Evolutionary conservation across 1,140 invertebrate genomes (phyloP), one percentile per base, ranked within the genome.

Genomic region (Aphelinus atriplicis): DNA sequence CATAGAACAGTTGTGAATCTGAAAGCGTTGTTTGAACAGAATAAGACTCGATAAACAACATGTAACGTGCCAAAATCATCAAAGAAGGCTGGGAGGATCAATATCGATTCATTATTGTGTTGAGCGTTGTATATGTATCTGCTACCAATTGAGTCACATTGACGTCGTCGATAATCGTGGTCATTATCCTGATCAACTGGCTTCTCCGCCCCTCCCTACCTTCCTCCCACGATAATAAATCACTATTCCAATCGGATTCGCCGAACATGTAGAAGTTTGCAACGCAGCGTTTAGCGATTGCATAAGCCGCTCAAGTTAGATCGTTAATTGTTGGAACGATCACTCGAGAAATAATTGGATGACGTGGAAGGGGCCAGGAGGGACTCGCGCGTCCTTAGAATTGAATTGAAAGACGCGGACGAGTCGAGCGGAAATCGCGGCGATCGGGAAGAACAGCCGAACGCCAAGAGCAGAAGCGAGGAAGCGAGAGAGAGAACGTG

Each of bases 311-410:
- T 66, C 43, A 77, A 79, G 77, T 77, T 81, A 73, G 75, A 79
- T 81, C 79, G 76, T 83, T 84, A 84, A 85, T 84, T 82, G 82
- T 83, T 80, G 78, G 79, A 76, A 78, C 83, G 80, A 80, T 85
- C 81, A 77, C 79, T 80, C 77, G 78, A 75, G 80, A 82, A 84
- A 85, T 86, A 87, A 87, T 87, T 85, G 84, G 82, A 85, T 81
- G 80, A 80, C 77, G 71, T 77, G 77, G 78, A 76, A 75, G 78
- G 75, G 78, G 71, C 26, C 26, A 26, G 26, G 26, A 26, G 26
- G 26, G 26, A 26, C 26, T 26, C 26, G 26, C 26, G 80, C 77
- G 81, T 79, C 79, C 80, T 80, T 81, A 74, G 78, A 82, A 83
- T 83, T 81, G 80, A 81, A 81, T 82, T 80, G 82, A 84, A 84